Evolutionary conservation across 2,888 invertebrate genomes (phyloP).

Genomic region (Dryococelus australis): DNA sequence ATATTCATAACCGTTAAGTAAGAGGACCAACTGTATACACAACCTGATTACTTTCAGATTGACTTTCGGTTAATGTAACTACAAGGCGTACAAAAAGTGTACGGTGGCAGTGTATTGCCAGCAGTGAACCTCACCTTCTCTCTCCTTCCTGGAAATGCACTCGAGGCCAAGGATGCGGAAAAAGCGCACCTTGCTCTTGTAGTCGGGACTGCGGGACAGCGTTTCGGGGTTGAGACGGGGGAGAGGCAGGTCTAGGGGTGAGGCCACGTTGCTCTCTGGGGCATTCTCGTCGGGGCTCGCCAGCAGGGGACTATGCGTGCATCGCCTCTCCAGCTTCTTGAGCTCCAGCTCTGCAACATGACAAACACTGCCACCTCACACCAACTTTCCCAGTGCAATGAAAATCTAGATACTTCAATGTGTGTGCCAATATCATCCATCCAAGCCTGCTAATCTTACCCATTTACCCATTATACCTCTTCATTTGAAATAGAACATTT

Average conservation of each 20-base stretch:
- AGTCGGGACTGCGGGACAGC: conserved; percentile 60
- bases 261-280: conserved; percentile 48
- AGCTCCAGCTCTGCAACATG: conserved; percentile 63
- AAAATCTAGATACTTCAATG: too few species aligned
- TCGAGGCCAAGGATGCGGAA: conserved; percentile 66
- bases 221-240: conserved; percentile 62
- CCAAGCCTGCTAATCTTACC: too few species aligned
- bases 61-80: too few species aligned
- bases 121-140: conserved; percentile 63
- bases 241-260: conserved; percentile 58
- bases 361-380: not conserved
- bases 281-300: conserved; percentile 30
- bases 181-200: conserved; percentile 67
- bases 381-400: too few species aligned
- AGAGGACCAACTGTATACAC: too few species aligned
- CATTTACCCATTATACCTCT: too few species aligned
- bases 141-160: conserved; percentile 62
- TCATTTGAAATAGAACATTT: too few species aligned
- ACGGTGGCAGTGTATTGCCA: too few species aligned
- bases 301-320: conserved; percentile 37
- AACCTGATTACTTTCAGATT: too few species aligned
- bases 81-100: too few species aligned
- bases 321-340: conserved; percentile 66
- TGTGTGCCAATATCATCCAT: too few species aligned
- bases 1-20: too few species aligned